phyloP scores from a whole-genome alignment of 2,797 vertebrate species.

The Crenichthys baileyi region DNA sequence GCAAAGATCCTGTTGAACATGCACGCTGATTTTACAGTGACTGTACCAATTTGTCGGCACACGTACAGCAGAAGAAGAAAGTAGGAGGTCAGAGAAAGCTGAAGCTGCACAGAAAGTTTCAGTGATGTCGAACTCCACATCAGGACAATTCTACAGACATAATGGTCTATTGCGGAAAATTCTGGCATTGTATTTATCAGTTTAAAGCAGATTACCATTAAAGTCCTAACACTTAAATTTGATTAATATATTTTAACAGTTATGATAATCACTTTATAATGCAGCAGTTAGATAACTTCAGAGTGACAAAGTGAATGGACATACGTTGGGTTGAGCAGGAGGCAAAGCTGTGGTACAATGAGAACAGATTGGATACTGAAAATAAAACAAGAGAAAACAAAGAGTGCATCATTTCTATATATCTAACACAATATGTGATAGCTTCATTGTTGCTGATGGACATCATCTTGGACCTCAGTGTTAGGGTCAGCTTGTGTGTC shows the following conservation, averaged over 20 bases:
- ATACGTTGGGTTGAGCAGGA: slow-evolving; percentile 22
- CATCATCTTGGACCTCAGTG: slow-evolving; percentile 9
- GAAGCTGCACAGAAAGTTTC: slow-evolving; percentile 6
- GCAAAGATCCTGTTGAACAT: slow-evolving; percentile 50
- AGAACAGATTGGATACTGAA: slow-evolving; percentile 13
- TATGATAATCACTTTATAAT: slow-evolving; percentile 24
- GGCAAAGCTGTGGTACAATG: slow-evolving; percentile 49
- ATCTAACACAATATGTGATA: slow-evolving; percentile 8
- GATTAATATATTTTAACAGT: slow-evolving; percentile 32
- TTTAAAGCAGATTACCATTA: slow-evolving; percentile 8
- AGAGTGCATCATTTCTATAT: slow-evolving; percentile 20
- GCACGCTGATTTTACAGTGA: slow-evolving; percentile 8
- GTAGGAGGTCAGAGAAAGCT: slow-evolving; percentile 22
- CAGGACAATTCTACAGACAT: slow-evolving; percentile 21
- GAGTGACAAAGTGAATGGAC: slow-evolving; percentile 25
- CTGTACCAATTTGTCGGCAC: slow-evolving; percentile 25
- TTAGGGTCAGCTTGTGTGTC: slow-evolving; percentile 35
- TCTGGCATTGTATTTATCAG: slow-evolving; percentile 11
- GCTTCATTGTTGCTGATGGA: slow-evolving; percentile 42
- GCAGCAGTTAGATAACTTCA: slow-evolving; percentile 17
- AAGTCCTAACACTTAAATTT: neutral
- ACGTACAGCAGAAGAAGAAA: slow-evolving; percentile 15
- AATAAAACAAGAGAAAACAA: slow-evolving; percentile 31
- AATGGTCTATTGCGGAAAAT: neutral
- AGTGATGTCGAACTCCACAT: slow-evolving; percentile 19